Evolutionary conservation across 2,797 vertebrate genomes (phyloP).

Genomic region (Denticeps clupeoides): DNA sequence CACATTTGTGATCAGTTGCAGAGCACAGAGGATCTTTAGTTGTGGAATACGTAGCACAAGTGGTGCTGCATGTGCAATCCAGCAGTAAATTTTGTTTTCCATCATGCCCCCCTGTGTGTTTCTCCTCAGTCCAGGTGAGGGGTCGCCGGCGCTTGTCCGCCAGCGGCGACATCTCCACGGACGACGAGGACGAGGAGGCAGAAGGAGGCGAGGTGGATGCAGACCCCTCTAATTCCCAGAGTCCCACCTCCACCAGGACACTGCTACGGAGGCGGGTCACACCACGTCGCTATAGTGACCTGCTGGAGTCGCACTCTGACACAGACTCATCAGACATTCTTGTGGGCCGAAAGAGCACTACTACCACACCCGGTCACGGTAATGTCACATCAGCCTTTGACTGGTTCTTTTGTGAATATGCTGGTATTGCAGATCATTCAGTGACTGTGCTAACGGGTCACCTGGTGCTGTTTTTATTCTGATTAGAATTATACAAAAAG

Average conservation of each 20-base stretch:
- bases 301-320: conserved; percentile 68
- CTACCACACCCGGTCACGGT: conserved; percentile 31
- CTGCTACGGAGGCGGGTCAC: conserved; percentile 70
- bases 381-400: no score
- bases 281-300: conserved; percentile 75
- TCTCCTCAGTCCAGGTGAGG: conserved; percentile 46
- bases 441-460: no score
- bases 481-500: no score
- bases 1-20: no score
- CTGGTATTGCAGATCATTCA: no score
- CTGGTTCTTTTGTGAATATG: no score
- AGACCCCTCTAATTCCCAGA: conserved; percentile 26
- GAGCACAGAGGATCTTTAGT: no score
- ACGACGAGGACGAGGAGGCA: conserved; percentile 35
- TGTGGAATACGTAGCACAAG: no score
- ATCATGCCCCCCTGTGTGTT: not conserved
- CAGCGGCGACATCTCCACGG: conserved; percentile 35
- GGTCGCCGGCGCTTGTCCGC: conserved; percentile 17
- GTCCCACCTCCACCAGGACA: conserved; percentile 39
- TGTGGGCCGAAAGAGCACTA: conserved; percentile 14
- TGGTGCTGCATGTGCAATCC: not conserved
- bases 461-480: no score
- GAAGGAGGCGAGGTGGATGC: conserved; percentile 25
- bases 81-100: not conserved
- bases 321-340: conserved; percentile 41